phyloP scores from a whole-genome alignment of 2,797 vertebrate species.

The Enteromius fasciolatus region DNA sequence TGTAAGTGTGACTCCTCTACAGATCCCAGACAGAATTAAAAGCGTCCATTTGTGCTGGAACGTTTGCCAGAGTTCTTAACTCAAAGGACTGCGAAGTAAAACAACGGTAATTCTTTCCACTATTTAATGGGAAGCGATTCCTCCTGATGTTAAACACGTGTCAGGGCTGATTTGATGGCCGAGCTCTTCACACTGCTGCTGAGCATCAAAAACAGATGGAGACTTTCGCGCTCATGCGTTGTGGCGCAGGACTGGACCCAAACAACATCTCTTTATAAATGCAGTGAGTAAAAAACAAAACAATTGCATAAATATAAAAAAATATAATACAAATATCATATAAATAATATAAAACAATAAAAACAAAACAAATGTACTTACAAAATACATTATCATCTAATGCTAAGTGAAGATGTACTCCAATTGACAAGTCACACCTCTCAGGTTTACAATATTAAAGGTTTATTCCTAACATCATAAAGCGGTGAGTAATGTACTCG shows the following conservation, averaged over 20 bases:
- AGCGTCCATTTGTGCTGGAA: neutral
- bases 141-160: constrained; percentile 16
- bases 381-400: neutral
- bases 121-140: constrained; percentile 3
- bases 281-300: neutral
- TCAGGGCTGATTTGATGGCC: constrained; percentile 11
- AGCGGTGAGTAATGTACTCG: neutral
- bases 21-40: neutral
- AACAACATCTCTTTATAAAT: neutral
- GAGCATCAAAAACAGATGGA: constrained; percentile 28
- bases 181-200: neutral
- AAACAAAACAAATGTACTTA: no score
- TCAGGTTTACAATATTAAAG: neutral
- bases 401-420: neutral
- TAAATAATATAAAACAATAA: neutral
- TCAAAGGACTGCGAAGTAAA: neutral
- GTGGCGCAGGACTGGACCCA: neutral
- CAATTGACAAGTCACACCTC: neutral
- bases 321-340: no score
- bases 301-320: neutral
- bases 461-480: neutral
- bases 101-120: constrained; percentile 3
- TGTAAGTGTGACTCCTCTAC: constrained; percentile 62
- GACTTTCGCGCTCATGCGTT: neutral
- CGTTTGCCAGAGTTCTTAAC: neutral